Evolutionary conservation across 2,797 vertebrate genomes (phyloP), one percentile per base, ranked within the genome.

Genomic region (Parotocinclus haroldoi): DNA sequence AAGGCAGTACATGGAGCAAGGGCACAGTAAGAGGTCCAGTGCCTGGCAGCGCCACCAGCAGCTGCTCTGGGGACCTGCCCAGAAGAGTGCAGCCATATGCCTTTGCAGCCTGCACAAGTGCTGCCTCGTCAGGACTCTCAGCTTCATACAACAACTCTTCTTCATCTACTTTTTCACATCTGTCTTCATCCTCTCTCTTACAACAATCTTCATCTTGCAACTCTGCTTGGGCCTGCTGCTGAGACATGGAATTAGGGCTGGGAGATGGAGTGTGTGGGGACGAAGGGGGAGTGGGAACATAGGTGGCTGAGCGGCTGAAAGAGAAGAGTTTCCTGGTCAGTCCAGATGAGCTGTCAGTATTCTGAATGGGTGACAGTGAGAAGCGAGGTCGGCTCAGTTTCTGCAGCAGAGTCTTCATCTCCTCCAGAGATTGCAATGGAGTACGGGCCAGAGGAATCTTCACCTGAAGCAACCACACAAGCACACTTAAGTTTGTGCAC

Each of bases 101-200:
- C 50, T 82, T 83, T 10, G 96, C 96, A 0, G 96, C 95, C 0
- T 98, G 89, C 50, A 99, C 96, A 66, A 99, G 74, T 3, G 96
- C 96, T 0, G 95, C 95, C 82, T 98, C 96, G 0, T 99, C 96
- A 0, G 96, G 96, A 76, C 94, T 96, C 80, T 98, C 95, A 0
- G 96, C 96, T 76, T 98, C 96, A 0, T 98, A 99, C 44, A 89
- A 82, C 8, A 93, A 81, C 6, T 87, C 82, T 11, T 49, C 66
- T 12, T 66, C 66, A 12, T 73, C 74, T n/a, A 64, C 14, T 27
- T 73, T 27, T 27, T 27, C 27, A 27, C 27, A 27, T 27, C 5
- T 63, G 18, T 76, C 61, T 5, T 12, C 49, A 3, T 58, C 19
- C 8, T 49, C 71, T 17, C 7, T 53, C 18, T 13, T 54, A 5